These are phyloP conservation scores for Caenorhabditis tropicalis DNA, from an alignment of 1,140 invertebrate genomes.

Conservation along the genomic window DNA sequence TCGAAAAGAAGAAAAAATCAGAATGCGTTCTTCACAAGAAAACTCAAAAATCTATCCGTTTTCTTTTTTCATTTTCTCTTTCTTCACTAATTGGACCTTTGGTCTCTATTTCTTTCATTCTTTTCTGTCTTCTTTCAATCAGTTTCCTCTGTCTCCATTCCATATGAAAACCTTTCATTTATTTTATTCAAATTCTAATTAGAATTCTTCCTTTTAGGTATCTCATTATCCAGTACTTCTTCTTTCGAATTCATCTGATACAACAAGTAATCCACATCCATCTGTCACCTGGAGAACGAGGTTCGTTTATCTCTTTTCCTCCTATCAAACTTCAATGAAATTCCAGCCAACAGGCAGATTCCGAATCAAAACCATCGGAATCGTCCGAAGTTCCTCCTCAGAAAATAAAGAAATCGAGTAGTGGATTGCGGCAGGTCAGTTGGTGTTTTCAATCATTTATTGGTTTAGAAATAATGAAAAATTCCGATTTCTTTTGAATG, in stretches of 20 bases:
- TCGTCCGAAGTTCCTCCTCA: not conserved
- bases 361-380: not conserved
- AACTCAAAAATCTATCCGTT: constrained; percentile 22
- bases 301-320: not conserved
- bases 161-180: not conserved
- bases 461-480: too few relatives aligned
- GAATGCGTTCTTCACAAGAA: too few relatives aligned
- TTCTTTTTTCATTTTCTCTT: not conserved
- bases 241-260: not conserved
- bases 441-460: not conserved
- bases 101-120: not conserved
- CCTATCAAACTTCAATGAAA: not conserved
- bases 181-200: not conserved
- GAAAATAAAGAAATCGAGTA: not conserved
- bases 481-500: not conserved
- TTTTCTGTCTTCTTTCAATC: not conserved
- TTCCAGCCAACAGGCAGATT: constrained; percentile 22
- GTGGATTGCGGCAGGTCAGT: constrained; percentile 23
- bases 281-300: constrained; percentile 2
- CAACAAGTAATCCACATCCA: not conserved
- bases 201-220: not conserved
- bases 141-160: not conserved
- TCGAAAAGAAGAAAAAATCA: too few relatives aligned
- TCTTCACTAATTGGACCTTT: constrained; percentile 26
- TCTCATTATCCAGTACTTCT: constrained; percentile 16